These are phyloP conservation scores for Cheilosia scutellata DNA, from an alignment of 2,888 invertebrate genomes.

Conservation along the genomic window DNA sequence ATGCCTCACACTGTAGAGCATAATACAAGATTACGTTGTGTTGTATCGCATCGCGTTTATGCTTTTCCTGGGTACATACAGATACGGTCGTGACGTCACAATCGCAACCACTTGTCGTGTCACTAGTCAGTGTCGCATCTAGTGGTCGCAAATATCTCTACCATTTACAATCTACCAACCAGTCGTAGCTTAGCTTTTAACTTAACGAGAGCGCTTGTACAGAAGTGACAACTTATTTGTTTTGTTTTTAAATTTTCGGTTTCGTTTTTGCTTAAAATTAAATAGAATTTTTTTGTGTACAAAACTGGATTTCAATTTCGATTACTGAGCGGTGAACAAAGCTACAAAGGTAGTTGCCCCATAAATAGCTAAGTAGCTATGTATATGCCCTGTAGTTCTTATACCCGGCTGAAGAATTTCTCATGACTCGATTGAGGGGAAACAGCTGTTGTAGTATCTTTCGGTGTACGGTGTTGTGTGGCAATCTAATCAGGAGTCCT, in stretches of 20 bases:
- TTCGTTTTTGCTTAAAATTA: conserved; percentile 27
- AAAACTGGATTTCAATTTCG: conserved; percentile 22
- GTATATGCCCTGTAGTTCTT: conserved; percentile 1
- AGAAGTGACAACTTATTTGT: conserved; percentile 38
- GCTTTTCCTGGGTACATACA: conserved; percentile 30
- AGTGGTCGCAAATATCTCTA: conserved; percentile 63
- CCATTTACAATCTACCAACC: conserved; percentile 49
- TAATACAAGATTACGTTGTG: conserved; percentile 7
- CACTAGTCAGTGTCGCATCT: conserved; percentile 34
- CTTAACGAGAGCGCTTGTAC: conserved; percentile 62
- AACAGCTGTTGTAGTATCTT: conserved; percentile 47
- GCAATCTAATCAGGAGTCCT: conserved; percentile 44
- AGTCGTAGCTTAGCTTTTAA: conserved; percentile 72
- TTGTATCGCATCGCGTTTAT: conserved; percentile 44
- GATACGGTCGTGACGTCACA: conserved; percentile 57
- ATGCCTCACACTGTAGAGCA: conserved; percentile 16
- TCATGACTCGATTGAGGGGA: conserved; percentile 6
- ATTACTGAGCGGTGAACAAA: conserved; percentile 32
- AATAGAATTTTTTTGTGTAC: neutral
- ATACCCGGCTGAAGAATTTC: conserved; percentile 33
- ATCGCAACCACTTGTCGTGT: conserved; percentile 71
- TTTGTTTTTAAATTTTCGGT: conserved; percentile 6
- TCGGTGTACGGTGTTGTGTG: conserved; percentile 10
- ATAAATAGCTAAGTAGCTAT: conserved; percentile 9
- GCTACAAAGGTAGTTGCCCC: conserved; percentile 37